Percentiles rank a stretch among this genome's conserved stretches.
Evolutionary conservation across 2,113 vertebrate species (phyloP).

Genomic region (Thamnophis sirtalis): DNA sequence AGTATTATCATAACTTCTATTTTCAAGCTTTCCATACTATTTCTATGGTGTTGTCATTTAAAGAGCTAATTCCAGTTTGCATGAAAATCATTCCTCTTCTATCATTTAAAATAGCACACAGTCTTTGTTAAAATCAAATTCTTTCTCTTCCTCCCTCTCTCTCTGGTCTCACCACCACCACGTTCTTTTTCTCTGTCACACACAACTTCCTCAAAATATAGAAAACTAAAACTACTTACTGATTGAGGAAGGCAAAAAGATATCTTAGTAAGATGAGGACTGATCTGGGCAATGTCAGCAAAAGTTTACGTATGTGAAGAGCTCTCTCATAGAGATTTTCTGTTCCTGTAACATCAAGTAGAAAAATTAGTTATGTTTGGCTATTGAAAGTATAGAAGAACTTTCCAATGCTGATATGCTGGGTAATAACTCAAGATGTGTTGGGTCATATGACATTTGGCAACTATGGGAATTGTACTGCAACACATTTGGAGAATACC

Average conservation of each 20-base stretch:
- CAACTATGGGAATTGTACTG: background rate
- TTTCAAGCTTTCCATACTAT: constrained; percentile 28
- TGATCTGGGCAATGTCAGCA: constrained; percentile 90
- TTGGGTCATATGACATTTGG: background rate
- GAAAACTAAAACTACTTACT: constrained; percentile 77
- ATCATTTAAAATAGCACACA: background rate
- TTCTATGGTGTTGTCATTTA: constrained; percentile 12
- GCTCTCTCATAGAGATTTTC: constrained; percentile 96
- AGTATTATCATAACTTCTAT: background rate
- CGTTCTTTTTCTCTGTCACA: background rate
- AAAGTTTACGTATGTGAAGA: constrained; percentile 92
- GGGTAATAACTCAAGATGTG: background rate
- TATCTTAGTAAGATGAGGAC: constrained; percentile 97
- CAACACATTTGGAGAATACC: background rate
- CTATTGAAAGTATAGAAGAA: background rate
- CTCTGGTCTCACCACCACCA: background rate
- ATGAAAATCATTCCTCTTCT: background rate
- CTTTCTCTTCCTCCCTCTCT: background rate
- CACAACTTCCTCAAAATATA: constrained; percentile 1
- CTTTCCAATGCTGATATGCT: background rate
- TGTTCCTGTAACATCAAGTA: constrained; percentile 77
- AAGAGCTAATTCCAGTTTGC: constrained; percentile 36
- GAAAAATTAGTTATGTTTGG: background rate
- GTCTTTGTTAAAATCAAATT: constrained; percentile 18
- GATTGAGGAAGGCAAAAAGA: constrained; percentile 97